Base-by-base conservation (phyloP, 1,140 invertebrate species). In the Psilanteris sp. region DNA sequence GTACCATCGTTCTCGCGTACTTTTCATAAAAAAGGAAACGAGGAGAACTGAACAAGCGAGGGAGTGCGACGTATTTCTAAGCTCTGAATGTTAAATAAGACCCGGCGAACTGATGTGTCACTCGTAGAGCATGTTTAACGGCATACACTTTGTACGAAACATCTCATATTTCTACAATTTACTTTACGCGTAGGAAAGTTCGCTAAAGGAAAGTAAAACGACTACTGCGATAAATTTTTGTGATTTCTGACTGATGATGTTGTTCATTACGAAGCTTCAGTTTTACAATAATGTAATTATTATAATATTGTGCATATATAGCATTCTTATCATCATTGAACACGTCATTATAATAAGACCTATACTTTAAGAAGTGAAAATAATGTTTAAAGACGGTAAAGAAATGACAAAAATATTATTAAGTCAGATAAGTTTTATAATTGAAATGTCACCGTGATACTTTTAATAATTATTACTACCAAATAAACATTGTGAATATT, bases 51-150 rank as follows among this genome's bases (percentile, higher is more conserved):
- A 4, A 29, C 9, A 31, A 54, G 29, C n/a, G n/a, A 44, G 48
- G 11, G 48, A 48, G 22, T 14, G 37, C 29, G 14, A 20, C 20
- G 41, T 34, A 61, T 22, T 36, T 59, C 39, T 59, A 59, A 66
- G 70, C 59, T 36, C 36, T 34, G 52, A 64, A 73, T 66, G 59
- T 36, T 66, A 73, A 73, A 73, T 66, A 73, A 64, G 68, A 72
- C 55, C 29, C 32, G 41, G 15, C 11, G 43, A 57, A 64, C 68
- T 50, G 57, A 72, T 64, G 68, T 64, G 22, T 72, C 59, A 72
- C 59, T 57, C 43, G 68, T 50, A 50, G 41, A 41, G 59, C 59
- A 52, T 57, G 70, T 66, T 66, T 66, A 73, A 64, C 59, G 55
- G 43, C 18, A 48, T 43, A 64, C 34, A 66, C 50, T 52, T 66